Percentiles rank a stretch among this genome's conserved stretches.
These are phyloP conservation scores for Lamellibrachia luymesi DNA, from an alignment of 1,140 invertebrate species.

Conservation along the genomic window DNA sequence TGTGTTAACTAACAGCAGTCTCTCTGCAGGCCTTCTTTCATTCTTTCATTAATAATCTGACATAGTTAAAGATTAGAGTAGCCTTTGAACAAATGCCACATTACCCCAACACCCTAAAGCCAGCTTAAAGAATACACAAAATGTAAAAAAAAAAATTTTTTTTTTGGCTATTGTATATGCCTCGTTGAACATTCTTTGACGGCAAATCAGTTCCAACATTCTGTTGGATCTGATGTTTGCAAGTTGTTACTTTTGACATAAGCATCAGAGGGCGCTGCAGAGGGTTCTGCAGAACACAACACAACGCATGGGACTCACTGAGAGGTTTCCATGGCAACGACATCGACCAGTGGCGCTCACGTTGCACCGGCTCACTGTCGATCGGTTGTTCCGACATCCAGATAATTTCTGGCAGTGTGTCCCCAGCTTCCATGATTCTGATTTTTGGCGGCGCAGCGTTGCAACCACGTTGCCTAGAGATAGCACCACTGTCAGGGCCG, in stretches of 20 bases:
- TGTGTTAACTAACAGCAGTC: neutral
- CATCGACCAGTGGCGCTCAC: neutral
- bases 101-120: neutral
- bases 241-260: no score
- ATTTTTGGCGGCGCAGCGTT: neutral
- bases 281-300: neutral
- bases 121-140: no score
- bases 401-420: neutral
- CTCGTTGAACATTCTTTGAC: no score
- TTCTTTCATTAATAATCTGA: neutral
- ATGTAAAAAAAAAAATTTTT: no score
- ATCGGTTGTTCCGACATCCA: neutral
- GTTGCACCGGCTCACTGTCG: neutral
- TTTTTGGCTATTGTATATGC: no score
- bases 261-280: neutral
- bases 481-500: neutral
- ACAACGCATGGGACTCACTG: neutral
- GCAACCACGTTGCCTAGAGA: no score
- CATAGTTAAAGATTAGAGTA: neutral
- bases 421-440: neutral
- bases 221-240: no score
- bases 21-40: neutral
- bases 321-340: neutral
- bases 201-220: no score
- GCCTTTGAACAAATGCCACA: neutral